These are phyloP conservation scores for Ptychobarbus kaznakovi DNA, from an alignment of 2,797 vertebrate genomes.

Conservation along the genomic window DNA sequence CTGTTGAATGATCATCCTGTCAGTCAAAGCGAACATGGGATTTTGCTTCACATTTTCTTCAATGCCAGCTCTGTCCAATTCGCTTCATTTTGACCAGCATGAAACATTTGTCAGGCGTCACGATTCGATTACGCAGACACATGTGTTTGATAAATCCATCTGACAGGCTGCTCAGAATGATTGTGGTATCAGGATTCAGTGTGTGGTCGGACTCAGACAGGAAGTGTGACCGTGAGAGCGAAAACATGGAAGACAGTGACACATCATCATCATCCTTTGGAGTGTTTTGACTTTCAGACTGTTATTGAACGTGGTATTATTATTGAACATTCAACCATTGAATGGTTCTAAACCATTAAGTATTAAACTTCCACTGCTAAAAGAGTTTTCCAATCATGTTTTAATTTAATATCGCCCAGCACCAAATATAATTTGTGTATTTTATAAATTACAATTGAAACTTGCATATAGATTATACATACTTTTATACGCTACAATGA, in stretches of 20 bases:
- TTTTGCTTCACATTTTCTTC: conserved; percentile 23
- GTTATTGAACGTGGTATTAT: background rate
- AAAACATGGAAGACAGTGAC: conserved; percentile 17
- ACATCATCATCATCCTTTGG: background rate
- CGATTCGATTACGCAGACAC: conserved; percentile 39
- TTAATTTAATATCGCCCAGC: background rate
- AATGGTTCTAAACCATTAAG: background rate
- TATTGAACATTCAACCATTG: background rate
- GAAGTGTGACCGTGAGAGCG: background rate
- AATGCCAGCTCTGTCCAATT: conserved; percentile 20
- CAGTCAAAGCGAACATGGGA: background rate
- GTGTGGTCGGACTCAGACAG: conserved; percentile 13
- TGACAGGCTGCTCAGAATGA: conserved; percentile 37
- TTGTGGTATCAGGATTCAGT: conserved; percentile 21
- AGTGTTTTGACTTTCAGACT: background rate
- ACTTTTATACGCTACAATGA: background rate
- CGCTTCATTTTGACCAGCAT: conserved; percentile 18
- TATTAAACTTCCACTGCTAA: background rate
- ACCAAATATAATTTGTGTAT: background rate
- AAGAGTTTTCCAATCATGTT: background rate
- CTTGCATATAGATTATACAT: background rate
- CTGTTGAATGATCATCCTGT: conserved; percentile 7
- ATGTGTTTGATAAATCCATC: conserved; percentile 44
- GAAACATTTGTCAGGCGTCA: conserved; percentile 39
- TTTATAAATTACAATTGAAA: background rate